Percentiles rank a stretch among this genome's conserved stretches.
phyloP scores from a whole-genome alignment of 37 sponge, comb jelly and placozoan genomes.

The Chondrilla cf. caribensis region DNA sequence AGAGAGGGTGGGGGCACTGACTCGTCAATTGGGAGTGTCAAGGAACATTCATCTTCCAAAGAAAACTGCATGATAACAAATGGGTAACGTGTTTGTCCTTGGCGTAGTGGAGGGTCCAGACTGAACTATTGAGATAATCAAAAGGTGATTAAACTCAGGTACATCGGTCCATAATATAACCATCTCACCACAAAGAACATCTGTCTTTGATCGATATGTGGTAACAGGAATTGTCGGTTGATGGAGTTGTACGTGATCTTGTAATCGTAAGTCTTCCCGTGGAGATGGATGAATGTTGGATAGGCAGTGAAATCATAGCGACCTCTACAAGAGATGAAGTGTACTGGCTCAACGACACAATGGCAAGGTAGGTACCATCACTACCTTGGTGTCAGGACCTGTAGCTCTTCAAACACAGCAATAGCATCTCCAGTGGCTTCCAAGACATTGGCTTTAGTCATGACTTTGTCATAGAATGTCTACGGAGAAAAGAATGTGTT shows the following conservation, averaged over 20 bases:
- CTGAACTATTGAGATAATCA: slow-evolving; percentile 45
- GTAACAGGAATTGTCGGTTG: slow-evolving; percentile 82
- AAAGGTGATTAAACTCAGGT: not conserved
- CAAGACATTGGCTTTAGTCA: slow-evolving; percentile 88
- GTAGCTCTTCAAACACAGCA: slow-evolving; percentile 83
- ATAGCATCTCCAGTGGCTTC: slow-evolving; percentile 95
- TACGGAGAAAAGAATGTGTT: slow-evolving; percentile 35
- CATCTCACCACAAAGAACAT: slow-evolving; percentile 88
- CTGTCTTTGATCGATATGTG: slow-evolving; percentile 88
- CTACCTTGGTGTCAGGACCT: slow-evolving; percentile 88
- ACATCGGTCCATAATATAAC: not conserved
- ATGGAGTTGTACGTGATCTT: slow-evolving; percentile 88
- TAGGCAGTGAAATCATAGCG: slow-evolving; percentile 91
- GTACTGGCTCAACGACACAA: too few species aligned
- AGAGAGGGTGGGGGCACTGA: slow-evolving; percentile 20
- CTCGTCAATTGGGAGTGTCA: slow-evolving; percentile 76
- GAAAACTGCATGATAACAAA: slow-evolving; percentile 81
- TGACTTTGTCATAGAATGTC: slow-evolving; percentile 72
- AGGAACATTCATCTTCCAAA: slow-evolving; percentile 75
- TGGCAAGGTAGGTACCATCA: too few species aligned
- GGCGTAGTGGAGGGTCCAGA: slow-evolving; percentile 93
- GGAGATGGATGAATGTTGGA: slow-evolving; percentile 90
- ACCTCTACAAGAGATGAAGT: slow-evolving; percentile 57
- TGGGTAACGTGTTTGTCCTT: slow-evolving; percentile 95
- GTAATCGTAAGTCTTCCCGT: slow-evolving; percentile 97